Conservation (phyloP, 2,888 invertebrate species). For the Leptopilina myrica region DNA sequence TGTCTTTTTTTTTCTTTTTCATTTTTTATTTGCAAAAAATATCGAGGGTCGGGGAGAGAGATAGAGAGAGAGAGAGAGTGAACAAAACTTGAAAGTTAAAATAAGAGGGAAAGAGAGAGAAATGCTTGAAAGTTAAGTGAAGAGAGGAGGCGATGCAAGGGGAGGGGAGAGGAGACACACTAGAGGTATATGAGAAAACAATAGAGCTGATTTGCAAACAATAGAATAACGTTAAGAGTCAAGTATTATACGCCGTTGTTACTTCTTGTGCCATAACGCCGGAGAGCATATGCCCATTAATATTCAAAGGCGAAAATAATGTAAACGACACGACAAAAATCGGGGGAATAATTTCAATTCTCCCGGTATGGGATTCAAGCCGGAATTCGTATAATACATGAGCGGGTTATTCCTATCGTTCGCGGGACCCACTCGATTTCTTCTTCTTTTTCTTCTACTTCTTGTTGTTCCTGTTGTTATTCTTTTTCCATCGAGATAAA, state of each 20-base stretch:
- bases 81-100: constrained; percentile 25
- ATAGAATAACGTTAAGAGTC: constrained; percentile 77
- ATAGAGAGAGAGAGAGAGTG: constrained; percentile 46
- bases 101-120: constrained; percentile 55
- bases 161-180: constrained; percentile 59
- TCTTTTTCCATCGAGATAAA: constrained; percentile 53
- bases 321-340: constrained; percentile 77
- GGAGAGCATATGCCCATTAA: constrained; percentile 76
- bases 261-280: constrained; percentile 76
- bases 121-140: constrained; percentile 35
- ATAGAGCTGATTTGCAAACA: constrained; percentile 77
- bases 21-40: constrained; percentile 22
- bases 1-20: not conserved
- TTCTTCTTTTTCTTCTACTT: not conserved
- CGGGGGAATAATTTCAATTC: constrained; percentile 76
- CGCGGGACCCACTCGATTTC: constrained; percentile 4
- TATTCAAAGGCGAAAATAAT: constrained; percentile 77
- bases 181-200: constrained; percentile 76
- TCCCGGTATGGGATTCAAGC: constrained; percentile 61
- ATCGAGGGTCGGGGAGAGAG: constrained; percentile 42
- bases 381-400: constrained; percentile 52
- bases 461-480: constrained; percentile 39
- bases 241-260: constrained; percentile 76
- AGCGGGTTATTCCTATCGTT: constrained; percentile 36
- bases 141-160: constrained; percentile 41